These are phyloP conservation scores for Marmota monax DNA, from an alignment of 2,113 vertebrate genomes.

Conservation along the genomic window DNA sequence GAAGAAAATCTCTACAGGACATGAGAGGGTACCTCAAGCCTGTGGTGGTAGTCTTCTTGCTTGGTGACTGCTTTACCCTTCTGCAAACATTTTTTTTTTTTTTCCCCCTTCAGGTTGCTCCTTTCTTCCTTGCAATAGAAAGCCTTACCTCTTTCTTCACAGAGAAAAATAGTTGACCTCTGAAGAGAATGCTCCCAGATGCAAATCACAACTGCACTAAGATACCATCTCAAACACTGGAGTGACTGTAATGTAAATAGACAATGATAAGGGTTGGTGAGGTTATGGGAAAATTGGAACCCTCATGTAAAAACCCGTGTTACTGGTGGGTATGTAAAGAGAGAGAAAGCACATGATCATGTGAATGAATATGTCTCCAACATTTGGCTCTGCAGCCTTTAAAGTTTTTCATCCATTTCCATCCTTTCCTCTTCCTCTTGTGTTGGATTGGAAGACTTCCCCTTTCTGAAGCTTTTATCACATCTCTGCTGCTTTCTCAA, in stretches of 20 bases:
- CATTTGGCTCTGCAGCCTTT: not conserved
- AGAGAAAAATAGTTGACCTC: not conserved
- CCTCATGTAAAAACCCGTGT: not conserved
- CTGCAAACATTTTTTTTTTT: not conserved
- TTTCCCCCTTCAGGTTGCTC: not conserved
- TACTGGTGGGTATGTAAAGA: not conserved
- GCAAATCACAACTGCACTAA: not conserved
- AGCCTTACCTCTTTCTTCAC: not conserved
- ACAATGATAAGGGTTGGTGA: not conserved
- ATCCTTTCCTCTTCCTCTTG: not conserved
- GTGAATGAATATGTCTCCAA: not conserved
- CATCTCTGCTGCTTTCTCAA: not conserved
- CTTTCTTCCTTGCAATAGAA: not conserved
- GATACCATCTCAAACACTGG: not conserved
- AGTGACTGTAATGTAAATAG: not conserved
- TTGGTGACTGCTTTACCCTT: not conserved
- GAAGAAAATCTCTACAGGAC: not conserved
- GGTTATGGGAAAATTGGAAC: not conserved
- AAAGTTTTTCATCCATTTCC: not conserved
- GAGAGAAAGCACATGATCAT: not conserved
- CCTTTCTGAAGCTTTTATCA: not conserved
- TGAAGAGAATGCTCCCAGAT: conserved; percentile 30
- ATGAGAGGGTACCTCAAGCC: not conserved
- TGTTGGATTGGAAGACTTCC: not conserved
- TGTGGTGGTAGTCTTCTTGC: not conserved